These are phyloP conservation scores for Pristionchus japonicus DNA, from an alignment of 2,888 invertebrate genomes.

Conservation along the genomic window DNA sequence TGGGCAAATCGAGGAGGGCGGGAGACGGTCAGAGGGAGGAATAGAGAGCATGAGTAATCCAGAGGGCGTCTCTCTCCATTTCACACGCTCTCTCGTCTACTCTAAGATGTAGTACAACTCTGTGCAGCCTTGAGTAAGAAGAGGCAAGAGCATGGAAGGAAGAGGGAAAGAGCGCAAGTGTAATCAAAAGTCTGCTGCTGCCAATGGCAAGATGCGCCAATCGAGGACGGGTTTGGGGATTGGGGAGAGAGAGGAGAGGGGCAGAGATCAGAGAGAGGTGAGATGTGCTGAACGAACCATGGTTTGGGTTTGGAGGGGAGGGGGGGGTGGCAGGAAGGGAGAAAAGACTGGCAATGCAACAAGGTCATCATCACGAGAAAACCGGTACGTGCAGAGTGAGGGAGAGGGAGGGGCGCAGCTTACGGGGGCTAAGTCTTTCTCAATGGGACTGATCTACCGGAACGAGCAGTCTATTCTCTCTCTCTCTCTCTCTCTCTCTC, in stretches of 20 bases:
- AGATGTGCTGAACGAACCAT: background rate
- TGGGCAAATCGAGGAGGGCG: background rate
- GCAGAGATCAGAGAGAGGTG: background rate
- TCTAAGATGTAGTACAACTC: background rate
- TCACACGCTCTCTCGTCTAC: background rate
- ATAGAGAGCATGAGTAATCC: background rate
- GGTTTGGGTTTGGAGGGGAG: background rate
- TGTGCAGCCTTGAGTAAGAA: background rate
- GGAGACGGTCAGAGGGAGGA: background rate
- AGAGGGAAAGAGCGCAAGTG: background rate
- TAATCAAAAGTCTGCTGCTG: background rate
- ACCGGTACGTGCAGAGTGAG: too few relatives aligned
- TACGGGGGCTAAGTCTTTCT: background rate
- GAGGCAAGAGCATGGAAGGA: background rate
- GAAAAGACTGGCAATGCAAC: conserved; percentile 12
- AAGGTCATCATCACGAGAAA: background rate
- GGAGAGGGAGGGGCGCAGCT: background rate
- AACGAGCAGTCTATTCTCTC: background rate
- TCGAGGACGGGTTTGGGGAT: conserved; percentile 15
- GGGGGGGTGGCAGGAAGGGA: background rate
- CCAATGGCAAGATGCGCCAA: background rate
- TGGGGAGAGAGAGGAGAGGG: background rate
- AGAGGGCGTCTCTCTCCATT: conserved; percentile 4
- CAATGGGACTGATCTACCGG: conserved; percentile 35
- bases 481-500: background rate